phyloP scores from a whole-genome alignment of 2,797 vertebrate species.

The Psittacula echo region DNA sequence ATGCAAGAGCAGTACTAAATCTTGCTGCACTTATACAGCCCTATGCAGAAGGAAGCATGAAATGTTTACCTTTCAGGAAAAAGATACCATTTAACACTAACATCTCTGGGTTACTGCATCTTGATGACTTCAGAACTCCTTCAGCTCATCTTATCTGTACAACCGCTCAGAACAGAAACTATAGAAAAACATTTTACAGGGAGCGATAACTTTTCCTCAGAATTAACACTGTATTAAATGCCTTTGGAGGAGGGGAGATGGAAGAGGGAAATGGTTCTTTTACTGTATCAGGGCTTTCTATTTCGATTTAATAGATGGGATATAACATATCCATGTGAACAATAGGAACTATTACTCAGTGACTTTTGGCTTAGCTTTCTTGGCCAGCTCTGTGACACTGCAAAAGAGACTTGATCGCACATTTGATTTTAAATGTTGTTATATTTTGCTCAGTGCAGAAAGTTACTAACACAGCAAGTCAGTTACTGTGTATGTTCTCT shows the following conservation, averaged over 20 bases:
- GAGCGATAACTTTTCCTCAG: neutral
- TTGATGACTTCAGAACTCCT: neutral
- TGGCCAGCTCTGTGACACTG: neutral
- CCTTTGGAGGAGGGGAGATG: neutral
- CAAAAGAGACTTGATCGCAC: neutral
- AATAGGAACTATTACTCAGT: neutral
- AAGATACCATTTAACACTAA: neutral
- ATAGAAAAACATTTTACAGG: neutral
- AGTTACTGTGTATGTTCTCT: neutral
- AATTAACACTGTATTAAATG: neutral
- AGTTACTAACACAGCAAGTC: neutral
- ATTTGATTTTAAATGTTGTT: neutral
- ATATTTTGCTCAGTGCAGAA: neutral
- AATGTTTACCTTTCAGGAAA: neutral
- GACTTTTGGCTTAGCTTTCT: neutral
- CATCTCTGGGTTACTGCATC: neutral
- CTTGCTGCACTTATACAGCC: neutral
- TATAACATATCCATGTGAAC: neutral
- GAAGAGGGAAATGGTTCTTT: neutral
- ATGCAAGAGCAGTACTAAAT: neutral
- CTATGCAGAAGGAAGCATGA: neutral
- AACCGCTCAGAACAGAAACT: neutral
- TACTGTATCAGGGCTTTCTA: neutral
- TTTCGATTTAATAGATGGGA: neutral
- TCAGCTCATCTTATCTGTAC: neutral